Evolutionary conservation across 1,140 invertebrate genomes (phyloP).

Genomic region (Cheumatopsyche charites): DNA sequence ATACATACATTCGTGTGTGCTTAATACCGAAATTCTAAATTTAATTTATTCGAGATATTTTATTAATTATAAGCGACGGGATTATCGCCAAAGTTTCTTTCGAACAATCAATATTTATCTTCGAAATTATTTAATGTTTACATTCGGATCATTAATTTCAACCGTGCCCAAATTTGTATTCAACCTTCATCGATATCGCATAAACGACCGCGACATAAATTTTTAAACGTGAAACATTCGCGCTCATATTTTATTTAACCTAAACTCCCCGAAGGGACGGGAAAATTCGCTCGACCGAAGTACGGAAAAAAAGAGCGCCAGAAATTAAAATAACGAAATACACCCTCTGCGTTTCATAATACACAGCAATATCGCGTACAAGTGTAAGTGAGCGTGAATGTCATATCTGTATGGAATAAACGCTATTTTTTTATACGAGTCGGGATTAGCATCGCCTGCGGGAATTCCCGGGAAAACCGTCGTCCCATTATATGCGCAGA

Average conservation of each 20-base stretch:
- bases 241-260: conserved; percentile 49
- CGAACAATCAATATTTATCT: neutral
- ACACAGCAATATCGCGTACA: too few species aligned
- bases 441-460: conserved; percentile 5
- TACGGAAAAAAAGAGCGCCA: conserved; percentile 46
- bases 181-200: too few species aligned
- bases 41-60: too few species aligned
- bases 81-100: too few species aligned
- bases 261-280: conserved; percentile 43
- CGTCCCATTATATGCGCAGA: conserved; percentile 21
- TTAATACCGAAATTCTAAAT: too few species aligned
- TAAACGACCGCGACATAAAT: neutral
- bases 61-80: too few species aligned
- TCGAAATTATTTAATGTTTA: neutral
- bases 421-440: neutral
- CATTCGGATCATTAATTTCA: neutral
- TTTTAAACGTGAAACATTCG: conserved; percentile 44
- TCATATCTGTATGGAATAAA: too few species aligned
- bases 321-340: conserved; percentile 49
- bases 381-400: too few species aligned
- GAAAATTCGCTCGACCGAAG: neutral
- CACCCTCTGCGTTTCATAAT: too few species aligned
- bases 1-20: too few species aligned
- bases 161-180: neutral
- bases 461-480: neutral